Evolutionary conservation across 1,140 invertebrate species (phyloP).

Genomic region (Trypoxylus dichotomus): DNA sequence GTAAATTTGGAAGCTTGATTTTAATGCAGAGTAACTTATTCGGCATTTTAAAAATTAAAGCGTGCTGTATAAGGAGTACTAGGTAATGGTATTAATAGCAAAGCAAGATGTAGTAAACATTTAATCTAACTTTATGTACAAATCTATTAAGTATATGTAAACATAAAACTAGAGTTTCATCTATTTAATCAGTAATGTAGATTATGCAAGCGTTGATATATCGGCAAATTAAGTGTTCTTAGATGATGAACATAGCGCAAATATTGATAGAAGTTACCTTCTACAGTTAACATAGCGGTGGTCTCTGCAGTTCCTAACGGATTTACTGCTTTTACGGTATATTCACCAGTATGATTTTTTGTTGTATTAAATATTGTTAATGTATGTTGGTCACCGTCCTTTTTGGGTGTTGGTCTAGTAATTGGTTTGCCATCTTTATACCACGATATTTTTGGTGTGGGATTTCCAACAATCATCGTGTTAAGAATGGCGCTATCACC

Average conservation of each 20-base stretch:
- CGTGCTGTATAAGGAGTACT: too few relatives aligned
- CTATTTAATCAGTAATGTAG: too few relatives aligned
- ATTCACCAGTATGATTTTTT: conserved; percentile 73
- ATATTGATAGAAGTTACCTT: conserved; percentile 62
- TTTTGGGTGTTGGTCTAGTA: conserved; percentile 59
- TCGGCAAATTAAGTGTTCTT: neutral
- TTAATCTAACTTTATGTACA: neutral
- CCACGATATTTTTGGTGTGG: conserved; percentile 78
- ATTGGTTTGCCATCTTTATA: conserved; percentile 74
- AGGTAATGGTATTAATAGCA: too few relatives aligned
- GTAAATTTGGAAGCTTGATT: too few relatives aligned
- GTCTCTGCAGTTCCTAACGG: conserved; percentile 75
- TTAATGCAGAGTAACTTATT: too few relatives aligned
- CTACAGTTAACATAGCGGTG: conserved; percentile 73
- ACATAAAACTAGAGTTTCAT: too few relatives aligned
- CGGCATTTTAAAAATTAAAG: too few relatives aligned
- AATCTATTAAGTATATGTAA: neutral
- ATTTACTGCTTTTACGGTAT: conserved; percentile 80
- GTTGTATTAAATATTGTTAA: conserved; percentile 69
- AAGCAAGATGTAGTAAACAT: too few relatives aligned
- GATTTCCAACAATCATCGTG: conserved; percentile 79
- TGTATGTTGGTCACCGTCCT: conserved; percentile 69
- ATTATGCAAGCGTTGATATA: neutral
- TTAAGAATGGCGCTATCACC: conserved; percentile 75
- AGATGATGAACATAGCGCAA: neutral